These are phyloP conservation scores for Lepidocyrtoides sp. DNA, from an alignment of 2,888 invertebrate species.

Conservation along the genomic window DNA sequence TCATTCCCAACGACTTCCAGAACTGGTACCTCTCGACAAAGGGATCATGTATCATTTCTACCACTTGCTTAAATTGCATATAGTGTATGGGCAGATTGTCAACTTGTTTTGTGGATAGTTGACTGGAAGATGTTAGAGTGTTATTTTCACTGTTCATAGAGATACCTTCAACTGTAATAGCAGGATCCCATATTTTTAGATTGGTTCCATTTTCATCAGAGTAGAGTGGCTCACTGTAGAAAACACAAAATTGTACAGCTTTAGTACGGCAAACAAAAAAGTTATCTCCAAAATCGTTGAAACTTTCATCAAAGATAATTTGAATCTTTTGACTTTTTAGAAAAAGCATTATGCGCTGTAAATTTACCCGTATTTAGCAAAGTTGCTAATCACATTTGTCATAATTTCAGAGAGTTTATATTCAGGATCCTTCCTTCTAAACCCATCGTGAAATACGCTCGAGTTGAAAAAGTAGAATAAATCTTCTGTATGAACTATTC, in stretches of 20 bases:
- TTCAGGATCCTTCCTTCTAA: constrained; percentile 56
- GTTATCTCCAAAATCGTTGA: no score
- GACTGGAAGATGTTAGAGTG: background rate
- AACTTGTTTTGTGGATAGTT: background rate
- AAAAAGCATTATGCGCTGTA: no score
- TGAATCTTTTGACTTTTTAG: no score
- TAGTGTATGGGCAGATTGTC: constrained; percentile 52
- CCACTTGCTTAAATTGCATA: constrained; percentile 54
- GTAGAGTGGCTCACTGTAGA: constrained; percentile 51
- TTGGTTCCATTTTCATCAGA: background rate
- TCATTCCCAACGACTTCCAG: constrained; percentile 78
- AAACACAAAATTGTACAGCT: no score
- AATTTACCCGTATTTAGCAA: constrained; percentile 65
- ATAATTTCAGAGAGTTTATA: constrained; percentile 73
- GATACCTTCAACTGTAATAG: background rate
- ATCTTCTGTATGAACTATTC: constrained; percentile 76
- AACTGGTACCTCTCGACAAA: constrained; percentile 72
- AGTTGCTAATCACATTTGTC: constrained; percentile 73
- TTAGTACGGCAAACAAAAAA: no score
- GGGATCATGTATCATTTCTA: constrained; percentile 80
- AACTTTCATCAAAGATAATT: no score
- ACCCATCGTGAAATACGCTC: constrained; percentile 69
- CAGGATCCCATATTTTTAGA: constrained; percentile 57
- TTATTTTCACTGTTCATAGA: background rate
- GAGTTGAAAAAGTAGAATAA: constrained; percentile 75